These are phyloP conservation scores for Heliornis fulica DNA, from an alignment of 2,113 vertebrate species.

Conservation along the genomic window DNA sequence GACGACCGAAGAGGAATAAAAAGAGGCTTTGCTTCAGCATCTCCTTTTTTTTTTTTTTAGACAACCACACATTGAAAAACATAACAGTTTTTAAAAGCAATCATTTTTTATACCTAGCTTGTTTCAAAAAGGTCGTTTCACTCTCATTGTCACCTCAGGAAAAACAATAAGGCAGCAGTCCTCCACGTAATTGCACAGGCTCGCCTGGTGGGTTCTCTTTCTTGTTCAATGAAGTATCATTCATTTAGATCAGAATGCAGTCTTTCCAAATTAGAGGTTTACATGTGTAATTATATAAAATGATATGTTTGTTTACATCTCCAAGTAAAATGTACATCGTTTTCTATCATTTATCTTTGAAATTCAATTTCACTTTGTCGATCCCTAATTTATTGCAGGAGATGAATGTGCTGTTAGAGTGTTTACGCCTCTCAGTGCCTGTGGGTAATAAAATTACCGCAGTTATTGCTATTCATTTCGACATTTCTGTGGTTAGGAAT, in stretches of 20 bases:
- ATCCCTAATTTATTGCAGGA: slow-evolving; percentile 50
- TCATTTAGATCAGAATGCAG: slow-evolving; percentile 48
- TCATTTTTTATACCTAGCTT: slow-evolving; percentile 22
- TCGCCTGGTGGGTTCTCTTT: neutral
- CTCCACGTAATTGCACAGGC: slow-evolving; percentile 41
- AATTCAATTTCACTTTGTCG: slow-evolving; percentile 65
- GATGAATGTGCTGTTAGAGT: slow-evolving; percentile 43
- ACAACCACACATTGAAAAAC: neutral
- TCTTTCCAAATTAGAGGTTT: slow-evolving; percentile 67
- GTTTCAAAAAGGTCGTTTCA: slow-evolving; percentile 41
- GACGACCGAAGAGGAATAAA: neutral
- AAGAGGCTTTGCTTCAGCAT: neutral
- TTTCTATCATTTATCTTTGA: slow-evolving; percentile 68
- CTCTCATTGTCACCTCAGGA: slow-evolving; percentile 39
- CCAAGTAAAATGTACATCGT: slow-evolving; percentile 42
- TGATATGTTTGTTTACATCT: slow-evolving; percentile 74
- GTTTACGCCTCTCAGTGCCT: slow-evolving; percentile 44
- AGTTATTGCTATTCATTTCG: slow-evolving; percentile 43
- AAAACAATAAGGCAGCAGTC: slow-evolving; percentile 54
- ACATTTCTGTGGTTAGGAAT: slow-evolving; percentile 23
- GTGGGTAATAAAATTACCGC: slow-evolving; percentile 60
- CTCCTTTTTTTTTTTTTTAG: neutral
- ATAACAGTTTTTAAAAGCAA: slow-evolving; percentile 28
- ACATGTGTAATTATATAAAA: slow-evolving; percentile 70
- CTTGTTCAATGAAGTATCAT: slow-evolving; percentile 45